phyloP scores from a whole-genome alignment of 2,113 vertebrate genomes.

The Sterna hirundo region DNA sequence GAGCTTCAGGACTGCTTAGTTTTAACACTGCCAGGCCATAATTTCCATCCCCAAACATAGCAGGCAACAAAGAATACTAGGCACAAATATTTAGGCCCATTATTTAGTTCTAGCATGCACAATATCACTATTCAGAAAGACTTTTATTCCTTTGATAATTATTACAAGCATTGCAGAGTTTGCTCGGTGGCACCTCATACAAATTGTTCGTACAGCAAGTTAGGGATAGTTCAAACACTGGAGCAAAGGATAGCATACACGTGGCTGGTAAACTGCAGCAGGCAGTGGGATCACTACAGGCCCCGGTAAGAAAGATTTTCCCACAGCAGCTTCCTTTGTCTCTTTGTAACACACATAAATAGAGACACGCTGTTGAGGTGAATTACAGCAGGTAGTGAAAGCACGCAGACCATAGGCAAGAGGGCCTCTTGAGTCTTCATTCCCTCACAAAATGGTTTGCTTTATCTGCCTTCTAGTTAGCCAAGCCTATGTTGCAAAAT shows the following conservation, averaged over 20 bases:
- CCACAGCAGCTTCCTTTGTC: constrained; percentile 35
- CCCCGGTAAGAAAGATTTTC: neutral
- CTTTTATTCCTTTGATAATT: neutral
- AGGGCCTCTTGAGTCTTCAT: constrained; percentile 25
- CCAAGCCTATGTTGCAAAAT: neutral
- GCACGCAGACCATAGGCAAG: neutral
- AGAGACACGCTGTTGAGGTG: constrained; percentile 5
- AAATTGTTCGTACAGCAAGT: neutral
- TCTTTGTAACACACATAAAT: constrained; percentile 2
- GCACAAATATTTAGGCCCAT: neutral
- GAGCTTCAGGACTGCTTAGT: neutral
- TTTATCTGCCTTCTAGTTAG: constrained; percentile 25
- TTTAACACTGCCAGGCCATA: neutral
- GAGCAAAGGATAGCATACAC: neutral
- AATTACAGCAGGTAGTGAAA: constrained; percentile 54
- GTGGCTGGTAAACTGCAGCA: neutral
- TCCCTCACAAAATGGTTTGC: neutral
- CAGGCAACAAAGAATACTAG: neutral
- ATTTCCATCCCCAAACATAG: neutral
- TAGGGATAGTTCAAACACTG: neutral
- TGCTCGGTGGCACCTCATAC: neutral
- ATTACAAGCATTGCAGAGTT: neutral
- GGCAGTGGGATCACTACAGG: neutral
- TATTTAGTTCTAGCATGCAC: neutral
- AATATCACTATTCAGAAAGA: neutral